These are phyloP conservation scores for Capitulum mitella DNA, from an alignment of 2,888 invertebrate genomes.

Conservation along the genomic window DNA sequence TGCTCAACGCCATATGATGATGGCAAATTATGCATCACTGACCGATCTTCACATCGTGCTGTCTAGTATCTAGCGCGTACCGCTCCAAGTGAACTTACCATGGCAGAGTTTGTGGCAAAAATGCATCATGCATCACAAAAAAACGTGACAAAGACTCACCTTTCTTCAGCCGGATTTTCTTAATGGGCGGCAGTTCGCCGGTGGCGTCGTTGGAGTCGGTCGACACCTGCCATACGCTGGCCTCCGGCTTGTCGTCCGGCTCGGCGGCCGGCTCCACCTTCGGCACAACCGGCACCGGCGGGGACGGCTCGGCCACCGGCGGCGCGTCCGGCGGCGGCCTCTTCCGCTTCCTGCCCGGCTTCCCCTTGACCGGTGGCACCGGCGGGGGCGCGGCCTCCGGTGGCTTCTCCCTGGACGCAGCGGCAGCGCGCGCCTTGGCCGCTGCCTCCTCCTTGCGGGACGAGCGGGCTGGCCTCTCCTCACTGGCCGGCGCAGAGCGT, in stretches of 20 bases:
- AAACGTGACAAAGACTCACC: not conserved
- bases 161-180: slow-evolving; percentile 19
- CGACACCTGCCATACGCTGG: not conserved
- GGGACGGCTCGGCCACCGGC: not conserved
- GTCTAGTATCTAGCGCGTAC: too few species aligned
- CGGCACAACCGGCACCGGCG: not conserved
- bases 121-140: too few species aligned
- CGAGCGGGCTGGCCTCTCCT: too few species aligned
- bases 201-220: not conserved
- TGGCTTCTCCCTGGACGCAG: not conserved
- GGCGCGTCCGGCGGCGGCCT: not conserved
- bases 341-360: slow-evolving; percentile 18
- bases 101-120: too few species aligned
- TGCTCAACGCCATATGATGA: too few species aligned
- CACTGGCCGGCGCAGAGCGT: not conserved
- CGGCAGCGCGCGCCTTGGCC: not conserved
- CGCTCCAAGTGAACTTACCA: too few species aligned
- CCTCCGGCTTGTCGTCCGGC: not conserved
- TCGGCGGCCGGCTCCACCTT: not conserved
- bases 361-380: not conserved
- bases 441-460: too few species aligned
- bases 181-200: not conserved
- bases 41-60: too few species aligned
- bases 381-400: not conserved
- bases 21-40: too few species aligned